These are phyloP conservation scores for Sisor rabdophorus DNA, from an alignment of 2,113 vertebrate genomes.

Conservation along the genomic window DNA sequence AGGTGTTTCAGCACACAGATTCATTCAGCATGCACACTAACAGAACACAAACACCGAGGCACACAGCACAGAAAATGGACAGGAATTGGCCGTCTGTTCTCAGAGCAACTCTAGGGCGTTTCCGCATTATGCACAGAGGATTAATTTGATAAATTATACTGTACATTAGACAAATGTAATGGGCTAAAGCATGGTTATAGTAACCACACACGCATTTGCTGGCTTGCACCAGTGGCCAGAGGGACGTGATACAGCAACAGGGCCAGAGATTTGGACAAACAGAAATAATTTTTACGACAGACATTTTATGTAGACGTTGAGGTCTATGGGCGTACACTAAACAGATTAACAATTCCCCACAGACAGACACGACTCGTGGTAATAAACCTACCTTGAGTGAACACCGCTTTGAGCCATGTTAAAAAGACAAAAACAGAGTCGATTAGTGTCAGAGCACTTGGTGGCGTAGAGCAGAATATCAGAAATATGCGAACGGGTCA, in stretches of 20 bases:
- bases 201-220: slow-evolving; percentile 1
- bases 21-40: slow-evolving; percentile 46
- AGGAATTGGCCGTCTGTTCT: slow-evolving; percentile 41
- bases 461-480: slow-evolving; percentile 25
- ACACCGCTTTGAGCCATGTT: slow-evolving; percentile 67
- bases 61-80: slow-evolving; percentile 44
- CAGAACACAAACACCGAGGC: slow-evolving; percentile 42
- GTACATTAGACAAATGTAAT: slow-evolving; percentile 13
- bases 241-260: slow-evolving; percentile 37
- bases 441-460: slow-evolving; percentile 50
- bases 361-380: slow-evolving; percentile 47
- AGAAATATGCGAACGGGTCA: slow-evolving; percentile 16
- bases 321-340: slow-evolving; percentile 46
- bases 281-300: slow-evolving; percentile 40
- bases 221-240: slow-evolving; percentile 32
- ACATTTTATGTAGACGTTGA: slow-evolving; percentile 42
- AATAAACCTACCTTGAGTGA: slow-evolving; percentile 65
- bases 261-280: slow-evolving; percentile 46
- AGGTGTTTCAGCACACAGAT: slow-evolving; percentile 32
- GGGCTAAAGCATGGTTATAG: slow-evolving; percentile 1
- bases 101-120: slow-evolving; percentile 24
- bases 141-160: slow-evolving; percentile 16
- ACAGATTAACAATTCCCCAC: slow-evolving; percentile 47
- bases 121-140: slow-evolving; percentile 8
- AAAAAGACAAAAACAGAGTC: slow-evolving; percentile 56